Conservation (phyloP, 2,797 vertebrate genomes). For the Eupleurogrammus muticus region DNA sequence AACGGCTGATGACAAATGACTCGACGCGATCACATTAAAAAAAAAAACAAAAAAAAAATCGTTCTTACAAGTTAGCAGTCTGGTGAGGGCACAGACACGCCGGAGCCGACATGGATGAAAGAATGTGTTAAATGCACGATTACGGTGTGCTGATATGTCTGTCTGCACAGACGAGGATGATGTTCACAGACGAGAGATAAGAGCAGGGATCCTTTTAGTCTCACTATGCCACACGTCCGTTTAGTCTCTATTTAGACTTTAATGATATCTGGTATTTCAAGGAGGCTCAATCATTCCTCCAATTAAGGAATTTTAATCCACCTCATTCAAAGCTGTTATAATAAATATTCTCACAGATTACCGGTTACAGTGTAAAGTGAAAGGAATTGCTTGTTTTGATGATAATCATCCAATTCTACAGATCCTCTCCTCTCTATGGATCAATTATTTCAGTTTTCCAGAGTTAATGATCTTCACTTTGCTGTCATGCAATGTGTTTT, state of each 20-base stretch:
- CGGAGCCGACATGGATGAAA: not conserved
- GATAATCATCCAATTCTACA: not conserved
- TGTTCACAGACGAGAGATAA: too few relatives aligned
- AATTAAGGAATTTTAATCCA: not conserved
- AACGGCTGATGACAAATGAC: slow-evolving; percentile 10
- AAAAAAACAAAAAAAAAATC: not conserved
- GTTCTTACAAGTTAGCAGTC: not conserved
- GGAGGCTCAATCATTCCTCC: not conserved
- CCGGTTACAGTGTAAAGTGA: too few relatives aligned
- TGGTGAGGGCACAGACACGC: not conserved
- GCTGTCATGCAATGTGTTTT: too few relatives aligned
- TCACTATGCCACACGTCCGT: too few relatives aligned
- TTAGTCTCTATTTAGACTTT: not conserved
- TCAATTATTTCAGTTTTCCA: not conserved
- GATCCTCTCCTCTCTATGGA: not conserved
- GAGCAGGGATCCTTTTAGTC: not conserved
- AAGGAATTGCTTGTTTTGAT: too few relatives aligned
- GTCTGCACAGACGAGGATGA: not conserved
- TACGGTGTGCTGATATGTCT: not conserved
- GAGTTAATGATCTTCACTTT: too few relatives aligned
- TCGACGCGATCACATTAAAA: not conserved
- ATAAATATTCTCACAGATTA: not conserved
- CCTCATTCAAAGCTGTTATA: not conserved
- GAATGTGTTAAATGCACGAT: not conserved
- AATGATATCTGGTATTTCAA: not conserved